Evolutionary conservation across 2,113 vertebrate genomes (phyloP).

Genomic region (Neotoma lepida): DNA sequence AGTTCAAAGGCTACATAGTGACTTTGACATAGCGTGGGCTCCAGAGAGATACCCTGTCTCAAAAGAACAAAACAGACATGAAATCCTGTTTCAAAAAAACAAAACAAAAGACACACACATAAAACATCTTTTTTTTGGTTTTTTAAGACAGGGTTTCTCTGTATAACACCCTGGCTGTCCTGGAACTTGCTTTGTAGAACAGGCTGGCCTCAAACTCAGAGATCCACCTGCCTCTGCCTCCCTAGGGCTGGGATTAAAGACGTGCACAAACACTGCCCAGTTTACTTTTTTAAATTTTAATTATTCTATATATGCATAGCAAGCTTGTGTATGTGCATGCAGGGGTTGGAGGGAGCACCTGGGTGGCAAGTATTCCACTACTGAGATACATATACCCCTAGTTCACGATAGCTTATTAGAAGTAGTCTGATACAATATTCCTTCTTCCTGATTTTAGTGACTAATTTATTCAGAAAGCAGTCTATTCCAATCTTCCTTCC

Average conservation of each 20-base stretch:
- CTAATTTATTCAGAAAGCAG: slow-evolving; percentile 55
- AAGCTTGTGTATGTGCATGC: neutral
- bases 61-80: neutral
- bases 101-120: neutral
- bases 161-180: neutral
- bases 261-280: neutral
- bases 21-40: neutral
- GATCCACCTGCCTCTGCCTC: neutral
- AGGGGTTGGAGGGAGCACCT: neutral
- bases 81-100: neutral
- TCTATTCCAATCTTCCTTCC: neutral
- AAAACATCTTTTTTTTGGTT: too few relatives aligned
- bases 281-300: slow-evolving; percentile 35
- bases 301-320: slow-evolving; percentile 31
- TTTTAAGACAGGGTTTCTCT: neutral
- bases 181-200: neutral
- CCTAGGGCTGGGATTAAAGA: neutral
- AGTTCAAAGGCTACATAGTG: neutral
- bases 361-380: neutral
- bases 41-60: neutral
- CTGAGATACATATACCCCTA: neutral
- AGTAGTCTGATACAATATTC: neutral
- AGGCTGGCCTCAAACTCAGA: neutral
- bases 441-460: slow-evolving; percentile 44
- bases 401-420: slow-evolving; percentile 3